Conservation (phyloP, 1,140 invertebrate species). For the Eulimnadia texana region DNA sequence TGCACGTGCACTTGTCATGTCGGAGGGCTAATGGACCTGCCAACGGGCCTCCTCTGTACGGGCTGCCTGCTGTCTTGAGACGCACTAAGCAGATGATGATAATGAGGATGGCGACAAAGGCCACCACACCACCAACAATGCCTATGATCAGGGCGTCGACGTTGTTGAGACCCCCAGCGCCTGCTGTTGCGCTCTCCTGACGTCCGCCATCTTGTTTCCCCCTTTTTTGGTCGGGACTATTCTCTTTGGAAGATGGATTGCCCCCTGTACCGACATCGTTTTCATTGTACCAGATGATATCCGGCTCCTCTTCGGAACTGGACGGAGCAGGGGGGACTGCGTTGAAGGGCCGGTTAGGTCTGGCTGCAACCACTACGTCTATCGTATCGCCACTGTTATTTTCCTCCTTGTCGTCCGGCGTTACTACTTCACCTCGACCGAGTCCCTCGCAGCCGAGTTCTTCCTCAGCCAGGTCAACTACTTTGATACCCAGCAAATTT, state of each 20-base stretch:
- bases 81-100: constrained; percentile 75
- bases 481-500: constrained; percentile 44
- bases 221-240: constrained; percentile 22
- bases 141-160: constrained; percentile 84
- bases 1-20: constrained; percentile 28
- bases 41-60: constrained; percentile 47
- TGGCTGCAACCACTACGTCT: constrained; percentile 14
- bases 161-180: constrained; percentile 42
- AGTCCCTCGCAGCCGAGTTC: constrained; percentile 54
- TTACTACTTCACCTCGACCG: constrained; percentile 15
- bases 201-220: constrained; percentile 22
- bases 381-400: constrained; percentile 26
- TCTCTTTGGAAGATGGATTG: constrained; percentile 22
- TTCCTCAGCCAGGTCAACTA: constrained; percentile 59
- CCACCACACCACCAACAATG: constrained; percentile 78
- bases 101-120: constrained; percentile 72
- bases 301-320: constrained; percentile 38
- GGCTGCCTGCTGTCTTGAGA: constrained; percentile 20
- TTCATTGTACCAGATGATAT: constrained; percentile 63
- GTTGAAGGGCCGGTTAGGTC: constrained; percentile 23
- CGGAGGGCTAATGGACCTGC: constrained; percentile 37
- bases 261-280: constrained; percentile 35
- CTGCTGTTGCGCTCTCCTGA: neutral
- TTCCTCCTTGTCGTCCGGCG: constrained; percentile 26
- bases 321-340: constrained; percentile 21